These are phyloP conservation scores for Actinia tenebrosa DNA, from an alignment of 64 coral and sea anemone genomes.

Conservation along the genomic window DNA sequence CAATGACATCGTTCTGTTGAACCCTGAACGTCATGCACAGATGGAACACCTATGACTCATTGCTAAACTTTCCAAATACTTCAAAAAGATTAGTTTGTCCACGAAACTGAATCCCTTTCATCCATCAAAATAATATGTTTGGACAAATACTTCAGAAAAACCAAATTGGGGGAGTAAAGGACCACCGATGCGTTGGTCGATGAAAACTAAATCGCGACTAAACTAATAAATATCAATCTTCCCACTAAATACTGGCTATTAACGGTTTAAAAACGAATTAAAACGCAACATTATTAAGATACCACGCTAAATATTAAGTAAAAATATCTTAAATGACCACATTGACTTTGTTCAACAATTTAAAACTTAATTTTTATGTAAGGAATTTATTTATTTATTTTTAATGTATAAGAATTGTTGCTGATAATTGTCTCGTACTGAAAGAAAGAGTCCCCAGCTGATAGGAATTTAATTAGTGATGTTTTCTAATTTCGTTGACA, in stretches of 20 bases:
- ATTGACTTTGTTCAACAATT: too few species aligned
- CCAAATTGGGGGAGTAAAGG: not conserved
- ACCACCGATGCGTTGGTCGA: not conserved
- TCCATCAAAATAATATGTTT: not conserved
- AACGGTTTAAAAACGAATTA: not conserved
- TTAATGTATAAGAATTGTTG: too few species aligned
- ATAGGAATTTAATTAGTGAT: too few species aligned
- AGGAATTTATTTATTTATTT: too few species aligned
- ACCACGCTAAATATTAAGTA: not conserved
- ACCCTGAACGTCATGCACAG: not conserved
- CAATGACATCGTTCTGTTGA: not conserved
- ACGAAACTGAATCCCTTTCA: not conserved
- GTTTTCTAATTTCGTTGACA: not conserved
- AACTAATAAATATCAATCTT: not conserved
- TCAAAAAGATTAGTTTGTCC: not conserved
- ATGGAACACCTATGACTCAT: slow-evolving; percentile 5
- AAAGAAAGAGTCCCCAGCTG: too few species aligned
- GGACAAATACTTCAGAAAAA: not conserved
- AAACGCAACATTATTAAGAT: not conserved
- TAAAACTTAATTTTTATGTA: too few species aligned
- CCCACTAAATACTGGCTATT: not conserved
- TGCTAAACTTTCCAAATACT: not conserved
- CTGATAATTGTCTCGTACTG: too few species aligned
- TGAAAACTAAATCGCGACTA: not conserved
- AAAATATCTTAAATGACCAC: not conserved